These are phyloP conservation scores for Pteronura brasiliensis DNA, from an alignment of 2,113 vertebrate species.

Conservation along the genomic window DNA sequence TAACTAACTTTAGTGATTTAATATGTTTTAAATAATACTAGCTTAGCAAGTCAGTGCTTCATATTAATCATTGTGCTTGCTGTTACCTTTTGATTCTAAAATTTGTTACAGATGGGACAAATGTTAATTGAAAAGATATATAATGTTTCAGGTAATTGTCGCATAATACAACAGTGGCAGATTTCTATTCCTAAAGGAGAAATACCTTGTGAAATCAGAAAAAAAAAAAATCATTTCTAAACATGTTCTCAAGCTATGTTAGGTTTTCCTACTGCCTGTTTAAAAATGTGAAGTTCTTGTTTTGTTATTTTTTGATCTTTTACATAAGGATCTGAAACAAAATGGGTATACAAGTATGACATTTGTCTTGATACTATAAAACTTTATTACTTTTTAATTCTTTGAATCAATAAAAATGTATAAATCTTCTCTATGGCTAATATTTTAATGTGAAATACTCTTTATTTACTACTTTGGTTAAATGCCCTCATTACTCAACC, in stretches of 20 bases:
- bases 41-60: background rate
- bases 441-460: background rate
- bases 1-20: background rate
- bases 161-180: background rate
- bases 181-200: background rate
- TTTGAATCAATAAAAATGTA: constrained; percentile 1
- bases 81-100: constrained; percentile 20
- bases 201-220: background rate
- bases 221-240: background rate
- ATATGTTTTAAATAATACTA: background rate
- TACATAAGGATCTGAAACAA: background rate
- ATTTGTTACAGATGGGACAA: background rate
- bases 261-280: background rate
- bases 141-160: background rate
- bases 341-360: background rate
- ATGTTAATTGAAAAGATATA: background rate
- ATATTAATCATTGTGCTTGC: background rate
- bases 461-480: constrained; percentile 33
- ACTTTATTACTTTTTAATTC: background rate
- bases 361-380: background rate
- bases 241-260: constrained; percentile 9
- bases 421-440: background rate
- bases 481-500: constrained; percentile 26
- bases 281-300: background rate
- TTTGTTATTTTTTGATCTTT: background rate